Evolutionary conservation across 2,113 vertebrate species (phyloP).

Genomic region (Picathartes gymnocephalus): DNA sequence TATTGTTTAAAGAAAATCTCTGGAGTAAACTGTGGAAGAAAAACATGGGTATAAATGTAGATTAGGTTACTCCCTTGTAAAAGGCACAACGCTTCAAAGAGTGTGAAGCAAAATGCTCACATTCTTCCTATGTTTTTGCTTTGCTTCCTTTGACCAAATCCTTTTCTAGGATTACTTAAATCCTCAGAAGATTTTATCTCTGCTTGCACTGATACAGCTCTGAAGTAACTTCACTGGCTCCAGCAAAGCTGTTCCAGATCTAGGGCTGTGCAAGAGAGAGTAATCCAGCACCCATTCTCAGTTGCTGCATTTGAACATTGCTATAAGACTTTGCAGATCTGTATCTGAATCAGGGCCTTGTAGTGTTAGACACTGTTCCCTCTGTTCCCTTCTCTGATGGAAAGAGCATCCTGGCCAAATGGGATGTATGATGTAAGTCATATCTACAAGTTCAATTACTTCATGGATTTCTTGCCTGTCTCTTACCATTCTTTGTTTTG

Average conservation of each 20-base stretch:
- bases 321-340: not conserved
- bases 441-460: not conserved
- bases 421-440: not conserved
- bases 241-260: not conserved
- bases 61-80: not conserved
- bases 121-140: not conserved
- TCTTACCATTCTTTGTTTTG: not conserved
- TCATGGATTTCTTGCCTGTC: not conserved
- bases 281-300: not conserved
- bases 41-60: not conserved
- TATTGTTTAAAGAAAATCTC: conserved; percentile 64
- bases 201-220: not conserved
- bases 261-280: not conserved
- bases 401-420: not conserved
- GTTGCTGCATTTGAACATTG: not conserved
- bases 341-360: not conserved
- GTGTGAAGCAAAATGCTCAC: not conserved
- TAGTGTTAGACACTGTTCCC: not conserved
- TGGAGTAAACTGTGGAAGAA: conserved; percentile 65
- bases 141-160: conserved; percentile 13
- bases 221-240: not conserved
- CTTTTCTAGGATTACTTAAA: not conserved
- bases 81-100: not conserved
- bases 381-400: not conserved
- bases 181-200: not conserved